Base-by-base conservation (phyloP, 2,113 vertebrate genomes). In the Chamaetylas fuelleborni region DNA sequence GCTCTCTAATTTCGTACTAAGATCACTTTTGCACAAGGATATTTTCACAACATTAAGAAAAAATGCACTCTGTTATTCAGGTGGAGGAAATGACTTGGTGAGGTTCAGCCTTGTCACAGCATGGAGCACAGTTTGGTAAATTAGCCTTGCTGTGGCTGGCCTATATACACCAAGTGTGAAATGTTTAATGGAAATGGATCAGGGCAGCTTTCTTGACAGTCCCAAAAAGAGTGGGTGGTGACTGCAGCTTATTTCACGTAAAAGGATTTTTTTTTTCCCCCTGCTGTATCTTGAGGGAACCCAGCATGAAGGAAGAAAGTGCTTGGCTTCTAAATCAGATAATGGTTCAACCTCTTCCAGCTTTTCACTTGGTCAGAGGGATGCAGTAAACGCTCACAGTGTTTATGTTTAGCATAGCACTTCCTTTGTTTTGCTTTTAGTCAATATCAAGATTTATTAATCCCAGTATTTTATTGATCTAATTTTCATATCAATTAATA, bases 361-460 rank as follows among this genome's bases (percentile, higher is more conserved):
- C 4, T 83, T 77, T 42, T 86, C 6, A 1, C 7, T 79, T 69
- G 20, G 54, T 87, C 53, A 73, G 54, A 80, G 34, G 5, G 17
- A 66, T 73, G 66, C 48, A 83, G 15, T 60, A 88, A 94, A 82
- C 50, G 40, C 33, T 86, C 29, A 61, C 33, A 71, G 17, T 86
- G 50, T 91, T 90, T 95, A 58, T 67, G 43, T 94, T 82, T 78
- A 95, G 56, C 54, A 36, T 66, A 71, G 56, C 60, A 43, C 15
- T 93, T 69, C 40, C 60, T 96, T 36, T 88, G 47, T 54, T 82
- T 88, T 90, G 61, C 48, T 72, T 93, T 88, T 93, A 67, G 90
- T 97, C 95, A 93, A 95, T 97, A 97, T 91, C 70, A 95, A 86
- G 94, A 96, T 97, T 96, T 96, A 97, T 97, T 97, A 92, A 94